Evolutionary conservation across 2,888 invertebrate species (phyloP).

Genomic region (Orgyia antiqua): DNA sequence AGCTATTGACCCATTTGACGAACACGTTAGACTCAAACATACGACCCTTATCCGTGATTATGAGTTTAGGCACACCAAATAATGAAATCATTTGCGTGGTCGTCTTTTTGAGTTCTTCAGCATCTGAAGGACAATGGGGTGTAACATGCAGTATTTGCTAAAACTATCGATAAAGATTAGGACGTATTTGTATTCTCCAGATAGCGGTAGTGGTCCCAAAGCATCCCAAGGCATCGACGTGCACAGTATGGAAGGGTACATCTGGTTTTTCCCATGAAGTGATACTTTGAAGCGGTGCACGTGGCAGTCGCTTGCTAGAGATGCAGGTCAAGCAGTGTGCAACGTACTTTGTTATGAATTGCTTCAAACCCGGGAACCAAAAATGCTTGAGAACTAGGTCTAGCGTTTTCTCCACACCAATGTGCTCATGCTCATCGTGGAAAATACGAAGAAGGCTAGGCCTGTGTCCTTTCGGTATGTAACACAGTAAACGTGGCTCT

Average conservation of each 20-base stretch:
- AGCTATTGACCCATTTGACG: background rate
- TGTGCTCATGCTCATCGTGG: slow-evolving; percentile 18
- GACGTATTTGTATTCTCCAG: slow-evolving; percentile 3
- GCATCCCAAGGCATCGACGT: slow-evolving; percentile 12
- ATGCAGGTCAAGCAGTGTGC: slow-evolving; percentile 10
- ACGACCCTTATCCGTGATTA: slow-evolving; percentile 9
- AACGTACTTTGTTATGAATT: slow-evolving; percentile 7
- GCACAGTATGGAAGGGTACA: slow-evolving; percentile 12
- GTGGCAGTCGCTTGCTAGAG: slow-evolving; percentile 10
- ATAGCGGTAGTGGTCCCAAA: background rate
- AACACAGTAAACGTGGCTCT: background rate
- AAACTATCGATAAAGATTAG: slow-evolving; percentile 8
- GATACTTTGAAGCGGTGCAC: slow-evolving; percentile 1
- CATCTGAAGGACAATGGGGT: slow-evolving; percentile 14
- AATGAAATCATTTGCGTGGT: slow-evolving; percentile 11
- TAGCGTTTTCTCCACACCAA: slow-evolving; percentile 12
- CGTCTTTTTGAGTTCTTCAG: slow-evolving; percentile 13
- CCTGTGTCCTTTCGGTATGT: slow-evolving; percentile 2
- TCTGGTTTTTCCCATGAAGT: slow-evolving; percentile 3
- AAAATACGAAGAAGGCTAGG: slow-evolving; percentile 19
- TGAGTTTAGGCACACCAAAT: slow-evolving; percentile 17
- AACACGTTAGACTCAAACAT: slow-evolving; percentile 18
- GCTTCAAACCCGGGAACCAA: slow-evolving; percentile 11
- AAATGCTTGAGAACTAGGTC: slow-evolving; percentile 9
- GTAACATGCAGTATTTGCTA: slow-evolving; percentile 8